Evolutionary conservation across 2,797 vertebrate species (phyloP), one percentile per base, ranked within the genome.

Genomic region (Anguilla obscura): DNA sequence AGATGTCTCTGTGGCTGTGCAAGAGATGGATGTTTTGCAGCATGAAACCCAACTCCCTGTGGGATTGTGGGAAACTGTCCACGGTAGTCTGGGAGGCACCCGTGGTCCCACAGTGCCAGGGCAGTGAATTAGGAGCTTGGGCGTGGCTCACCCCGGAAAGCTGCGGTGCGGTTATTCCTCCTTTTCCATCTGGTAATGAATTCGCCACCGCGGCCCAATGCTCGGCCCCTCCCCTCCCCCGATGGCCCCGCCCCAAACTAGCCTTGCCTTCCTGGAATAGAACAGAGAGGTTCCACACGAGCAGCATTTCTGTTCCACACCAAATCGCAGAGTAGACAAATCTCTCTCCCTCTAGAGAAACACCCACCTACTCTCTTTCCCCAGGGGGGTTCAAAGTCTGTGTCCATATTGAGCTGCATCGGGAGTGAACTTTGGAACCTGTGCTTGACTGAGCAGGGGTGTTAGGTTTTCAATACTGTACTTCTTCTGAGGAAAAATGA

Each of bases 31-130:
- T 66, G 56, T 82, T 76, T 60, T 30, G 27, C 74, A 33, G 40
- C 76, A 56, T 40, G 71, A 87, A 74, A 74, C 18, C 66, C 50
- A 24, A 56, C 16, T 21, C 66, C 27, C 69, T 50, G 14, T 30
- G 71, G 71, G 86, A 48, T 76, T 86, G 74, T 80, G 86, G 79
- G 80, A 36, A 63, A 71, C 71, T 45, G 14, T 50, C 58, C 24
- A 40, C 10, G 27, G 27, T n/a, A 56, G 14, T 9, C 48, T 30
- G 48, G 10, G 50, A 24, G 48, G 4, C 36, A 45, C 40, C 45
- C 40, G 24, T 52, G 14, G 48, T 12, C 48, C 40, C 50, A 5
- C 8, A 33, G 10, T 6, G 16, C 56, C 10, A 6, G 18, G 54
- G 84, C 84, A 33, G 54, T 2, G 18, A 24, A 24, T 63, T 63